These are phyloP conservation scores for Syndactyla subalaris DNA, from an alignment of 2,797 vertebrate genomes.

Conservation along the genomic window DNA sequence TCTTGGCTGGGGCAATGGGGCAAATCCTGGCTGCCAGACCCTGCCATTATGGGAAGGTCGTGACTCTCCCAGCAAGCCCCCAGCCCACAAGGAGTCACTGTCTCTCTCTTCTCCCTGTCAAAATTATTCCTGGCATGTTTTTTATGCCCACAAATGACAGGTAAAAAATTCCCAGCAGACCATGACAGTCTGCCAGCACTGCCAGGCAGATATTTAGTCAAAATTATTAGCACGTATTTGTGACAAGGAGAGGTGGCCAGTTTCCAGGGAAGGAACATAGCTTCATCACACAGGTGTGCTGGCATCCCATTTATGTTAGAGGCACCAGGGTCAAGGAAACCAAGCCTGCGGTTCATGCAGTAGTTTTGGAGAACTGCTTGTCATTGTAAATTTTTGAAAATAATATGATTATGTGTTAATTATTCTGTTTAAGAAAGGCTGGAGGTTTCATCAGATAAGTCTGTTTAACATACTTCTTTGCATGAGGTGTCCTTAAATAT, in stretches of 20 bases:
- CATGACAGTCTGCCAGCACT: background rate
- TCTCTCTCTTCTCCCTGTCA: background rate
- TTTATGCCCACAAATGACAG: background rate
- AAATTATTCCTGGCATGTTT: background rate
- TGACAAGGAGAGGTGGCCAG: background rate
- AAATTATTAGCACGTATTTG: background rate
- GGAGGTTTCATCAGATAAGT: background rate
- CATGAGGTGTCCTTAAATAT: background rate
- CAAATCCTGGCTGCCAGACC: background rate
- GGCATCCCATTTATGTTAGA: background rate
- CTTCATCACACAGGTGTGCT: rapidly evolving
- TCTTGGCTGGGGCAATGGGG: background rate
- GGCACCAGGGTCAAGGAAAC: rapidly evolving
- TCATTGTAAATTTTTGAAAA: background rate
- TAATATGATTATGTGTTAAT: background rate
- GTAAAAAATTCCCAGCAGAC: background rate
- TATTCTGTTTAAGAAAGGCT: background rate
- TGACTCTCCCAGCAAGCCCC: rapidly evolving
- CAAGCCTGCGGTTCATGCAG: background rate
- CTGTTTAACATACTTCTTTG: background rate
- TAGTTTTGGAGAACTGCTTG: background rate
- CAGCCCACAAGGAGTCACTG: background rate
- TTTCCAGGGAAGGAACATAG: background rate
- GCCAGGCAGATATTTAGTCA: background rate
- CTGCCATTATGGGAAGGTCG: background rate